Evolutionary conservation across 2,888 invertebrate species (phyloP).

Genomic region (Beris chalybata): DNA sequence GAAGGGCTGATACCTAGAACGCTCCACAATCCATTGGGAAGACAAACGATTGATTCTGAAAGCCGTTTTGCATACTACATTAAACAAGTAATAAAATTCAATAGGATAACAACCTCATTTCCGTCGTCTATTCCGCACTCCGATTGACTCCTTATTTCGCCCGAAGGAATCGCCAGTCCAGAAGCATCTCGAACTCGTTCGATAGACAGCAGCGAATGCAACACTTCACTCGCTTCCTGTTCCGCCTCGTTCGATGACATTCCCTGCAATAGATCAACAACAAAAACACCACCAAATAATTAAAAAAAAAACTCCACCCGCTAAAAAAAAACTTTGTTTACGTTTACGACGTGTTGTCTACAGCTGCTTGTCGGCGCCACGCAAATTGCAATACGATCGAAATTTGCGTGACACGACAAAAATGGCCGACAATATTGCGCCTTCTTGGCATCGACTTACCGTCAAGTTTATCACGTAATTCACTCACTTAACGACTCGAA

Average conservation of each 20-base stretch:
- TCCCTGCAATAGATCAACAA: constrained; percentile 62
- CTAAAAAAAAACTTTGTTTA: constrained; percentile 15
- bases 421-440: constrained; percentile 59
- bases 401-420: constrained; percentile 33
- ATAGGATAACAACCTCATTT: constrained; percentile 3
- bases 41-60: no score
- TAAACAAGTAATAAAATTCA: not conserved
- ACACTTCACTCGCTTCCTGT: constrained; percentile 71
- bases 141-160: not conserved
- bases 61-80: not conserved
- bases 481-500: not conserved
- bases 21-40: no score
- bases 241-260: constrained; percentile 64
- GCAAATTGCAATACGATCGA: constrained; percentile 40
- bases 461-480: constrained; percentile 51
- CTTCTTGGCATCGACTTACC: constrained; percentile 62
- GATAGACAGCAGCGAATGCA: constrained; percentile 58
- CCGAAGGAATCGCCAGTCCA: not conserved
- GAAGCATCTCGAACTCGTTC: constrained; percentile 7
- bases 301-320: constrained; percentile 40
- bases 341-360: constrained; percentile 6
- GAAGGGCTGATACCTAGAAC: no score
- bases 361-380: not conserved
- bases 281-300: constrained; percentile 52
- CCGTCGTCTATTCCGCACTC: not conserved